A percentile compares a stretch with the other conserved stretches of the same genome.
These are phyloP conservation scores for Chloebia gouldiae DNA, from an alignment of 2,113 vertebrate species.

Conservation along the genomic window DNA sequence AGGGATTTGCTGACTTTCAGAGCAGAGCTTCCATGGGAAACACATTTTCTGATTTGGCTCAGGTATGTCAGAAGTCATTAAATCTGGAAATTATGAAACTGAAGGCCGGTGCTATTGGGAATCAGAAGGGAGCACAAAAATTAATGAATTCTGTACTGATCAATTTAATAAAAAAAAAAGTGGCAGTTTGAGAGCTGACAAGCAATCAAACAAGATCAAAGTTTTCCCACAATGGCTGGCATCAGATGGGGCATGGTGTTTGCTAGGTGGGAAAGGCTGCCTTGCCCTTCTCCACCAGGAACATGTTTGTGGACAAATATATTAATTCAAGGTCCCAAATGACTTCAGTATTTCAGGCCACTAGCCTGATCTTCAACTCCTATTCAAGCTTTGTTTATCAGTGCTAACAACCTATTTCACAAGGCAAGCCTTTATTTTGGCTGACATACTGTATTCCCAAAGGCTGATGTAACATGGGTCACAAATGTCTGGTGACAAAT, in stretches of 20 bases:
- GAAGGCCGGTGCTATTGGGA: neutral
- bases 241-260: neutral
- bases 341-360: neutral
- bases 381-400: neutral
- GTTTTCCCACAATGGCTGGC: neutral
- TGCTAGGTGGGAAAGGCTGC: neutral
- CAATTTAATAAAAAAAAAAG: neutral
- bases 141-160: neutral
- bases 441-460: constrained; percentile 2
- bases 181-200: neutral
- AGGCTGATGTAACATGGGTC: constrained; percentile 23
- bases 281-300: neutral
- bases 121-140: neutral
- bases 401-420: neutral
- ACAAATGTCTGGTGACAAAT: constrained; percentile 12
- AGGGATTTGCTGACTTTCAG: neutral
- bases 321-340: neutral
- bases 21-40: neutral
- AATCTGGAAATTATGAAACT: neutral
- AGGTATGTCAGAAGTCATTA: neutral
- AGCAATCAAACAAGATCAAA: neutral
- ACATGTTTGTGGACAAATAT: neutral
- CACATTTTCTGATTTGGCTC: neutral
- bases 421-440: neutral
- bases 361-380: neutral